Percentiles rank a stretch among this genome's conserved stretches.
phyloP scores from a whole-genome alignment of 2,797 vertebrate genomes.

The Eulemur coronatus region DNA sequence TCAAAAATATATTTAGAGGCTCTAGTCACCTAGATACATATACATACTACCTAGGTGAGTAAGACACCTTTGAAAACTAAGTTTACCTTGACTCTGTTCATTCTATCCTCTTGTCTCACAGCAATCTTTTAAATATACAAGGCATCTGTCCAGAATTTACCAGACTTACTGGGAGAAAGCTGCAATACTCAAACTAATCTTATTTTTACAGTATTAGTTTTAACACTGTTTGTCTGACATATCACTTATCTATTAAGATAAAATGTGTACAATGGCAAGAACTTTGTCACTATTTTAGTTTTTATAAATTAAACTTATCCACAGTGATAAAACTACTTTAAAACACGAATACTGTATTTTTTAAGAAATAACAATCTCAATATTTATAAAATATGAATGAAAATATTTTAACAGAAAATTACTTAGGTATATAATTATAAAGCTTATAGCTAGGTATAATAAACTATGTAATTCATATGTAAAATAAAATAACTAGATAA shows the following conservation, averaged over 20 bases:
- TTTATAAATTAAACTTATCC: constrained; percentile 75
- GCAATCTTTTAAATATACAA: constrained; percentile 77
- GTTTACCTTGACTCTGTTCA: constrained; percentile 49
- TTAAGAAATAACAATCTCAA: constrained; percentile 1
- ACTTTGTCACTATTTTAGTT: constrained; percentile 72
- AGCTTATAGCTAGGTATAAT: neutral
- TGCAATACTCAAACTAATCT: constrained; percentile 79
- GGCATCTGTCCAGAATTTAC: constrained; percentile 81
- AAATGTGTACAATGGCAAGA: constrained; percentile 68
- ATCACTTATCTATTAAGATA: constrained; percentile 81
- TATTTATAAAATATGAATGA: constrained; percentile 39
- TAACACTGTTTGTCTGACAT: constrained; percentile 77
- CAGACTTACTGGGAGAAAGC: constrained; percentile 78
- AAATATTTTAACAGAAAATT: constrained; percentile 8
- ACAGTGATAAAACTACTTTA: constrained; percentile 22
- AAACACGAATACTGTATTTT: neutral
- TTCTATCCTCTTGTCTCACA: constrained; percentile 63
- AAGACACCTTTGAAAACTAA: constrained; percentile 58
- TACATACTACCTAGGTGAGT: neutral
- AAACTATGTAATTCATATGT: neutral
- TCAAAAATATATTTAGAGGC: neutral
- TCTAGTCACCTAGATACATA: constrained; percentile 53
- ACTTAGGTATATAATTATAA: neutral
- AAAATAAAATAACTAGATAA: neutral
- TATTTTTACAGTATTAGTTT: constrained; percentile 80